A percentile compares a stretch with the other conserved stretches of the same genome.
These are phyloP conservation scores for Pleuronectes platessa DNA, from an alignment of 2,113 vertebrate genomes.

Conservation along the genomic window DNA sequence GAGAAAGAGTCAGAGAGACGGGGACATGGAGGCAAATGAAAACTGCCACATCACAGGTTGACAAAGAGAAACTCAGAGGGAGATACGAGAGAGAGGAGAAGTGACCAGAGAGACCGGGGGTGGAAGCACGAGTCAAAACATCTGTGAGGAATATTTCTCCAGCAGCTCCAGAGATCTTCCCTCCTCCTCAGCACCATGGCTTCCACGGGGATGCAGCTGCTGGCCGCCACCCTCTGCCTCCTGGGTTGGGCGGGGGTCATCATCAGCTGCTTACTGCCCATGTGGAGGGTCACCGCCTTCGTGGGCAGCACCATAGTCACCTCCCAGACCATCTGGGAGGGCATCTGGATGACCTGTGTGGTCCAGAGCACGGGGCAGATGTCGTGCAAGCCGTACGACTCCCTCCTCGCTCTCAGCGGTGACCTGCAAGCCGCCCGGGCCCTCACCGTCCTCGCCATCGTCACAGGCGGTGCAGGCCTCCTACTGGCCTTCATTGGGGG, in stretches of 20 bases:
- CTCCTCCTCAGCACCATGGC: slow-evolving; percentile 79
- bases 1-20: background rate
- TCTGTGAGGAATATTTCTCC: slow-evolving; percentile 1
- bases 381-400: slow-evolving; percentile 91
- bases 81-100: slow-evolving; percentile 2
- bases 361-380: slow-evolving; percentile 93
- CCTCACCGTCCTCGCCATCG: slow-evolving; percentile 84
- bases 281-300: slow-evolving; percentile 92
- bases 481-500: slow-evolving; percentile 87
- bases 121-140: background rate
- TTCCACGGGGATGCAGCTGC: slow-evolving; percentile 89
- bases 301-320: slow-evolving; percentile 91
- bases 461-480: slow-evolving; percentile 82
- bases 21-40: slow-evolving; percentile 12
- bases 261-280: slow-evolving; percentile 86
- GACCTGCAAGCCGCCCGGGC: slow-evolving; percentile 90
- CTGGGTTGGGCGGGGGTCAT: slow-evolving; percentile 89
- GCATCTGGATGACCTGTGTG: slow-evolving; percentile 96
- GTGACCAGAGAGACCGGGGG: background rate
- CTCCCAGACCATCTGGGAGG: slow-evolving; percentile 91
- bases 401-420: slow-evolving; percentile 83
- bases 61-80: slow-evolving; percentile 21
- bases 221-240: slow-evolving; percentile 87
- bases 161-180: background rate
- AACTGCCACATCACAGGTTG: background rate